Conservation (phyloP, 2,797 vertebrate species). For the Coluber constrictor region DNA sequence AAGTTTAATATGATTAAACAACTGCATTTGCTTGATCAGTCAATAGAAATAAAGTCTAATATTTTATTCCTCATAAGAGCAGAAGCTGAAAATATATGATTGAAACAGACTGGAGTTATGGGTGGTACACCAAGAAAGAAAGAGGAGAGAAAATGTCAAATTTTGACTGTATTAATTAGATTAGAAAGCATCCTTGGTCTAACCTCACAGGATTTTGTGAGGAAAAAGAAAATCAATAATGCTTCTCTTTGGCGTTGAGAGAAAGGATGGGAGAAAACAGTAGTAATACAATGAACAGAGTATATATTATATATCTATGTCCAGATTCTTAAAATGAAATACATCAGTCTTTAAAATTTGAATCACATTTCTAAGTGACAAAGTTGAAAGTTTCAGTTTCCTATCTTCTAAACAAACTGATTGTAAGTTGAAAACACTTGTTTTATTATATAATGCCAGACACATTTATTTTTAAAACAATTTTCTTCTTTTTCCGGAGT, state of each 20-base stretch:
- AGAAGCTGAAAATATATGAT: not conserved
- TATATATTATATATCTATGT: not conserved
- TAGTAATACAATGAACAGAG: not conserved
- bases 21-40: not conserved
- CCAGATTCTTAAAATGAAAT: conserved; percentile 7
- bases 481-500: not conserved
- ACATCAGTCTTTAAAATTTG: conserved; percentile 21
- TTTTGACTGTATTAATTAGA: not conserved
- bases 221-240: not conserved
- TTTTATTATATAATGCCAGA: not conserved
- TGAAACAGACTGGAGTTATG: not conserved
- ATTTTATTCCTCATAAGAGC: not conserved
- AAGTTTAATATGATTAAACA: not conserved
- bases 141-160: not conserved
- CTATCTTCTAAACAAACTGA: not conserved
- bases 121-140: not conserved
- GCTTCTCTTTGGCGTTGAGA: not conserved
- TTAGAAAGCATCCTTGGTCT: not conserved
- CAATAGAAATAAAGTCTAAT: not conserved
- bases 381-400: not conserved
- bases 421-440: not conserved
- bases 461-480: not conserved
- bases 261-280: not conserved
- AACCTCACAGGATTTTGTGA: not conserved
- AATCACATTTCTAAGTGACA: not conserved